These are phyloP conservation scores for Amphipoea lucens DNA, from an alignment of 2,888 invertebrate genomes.

Conservation along the genomic window DNA sequence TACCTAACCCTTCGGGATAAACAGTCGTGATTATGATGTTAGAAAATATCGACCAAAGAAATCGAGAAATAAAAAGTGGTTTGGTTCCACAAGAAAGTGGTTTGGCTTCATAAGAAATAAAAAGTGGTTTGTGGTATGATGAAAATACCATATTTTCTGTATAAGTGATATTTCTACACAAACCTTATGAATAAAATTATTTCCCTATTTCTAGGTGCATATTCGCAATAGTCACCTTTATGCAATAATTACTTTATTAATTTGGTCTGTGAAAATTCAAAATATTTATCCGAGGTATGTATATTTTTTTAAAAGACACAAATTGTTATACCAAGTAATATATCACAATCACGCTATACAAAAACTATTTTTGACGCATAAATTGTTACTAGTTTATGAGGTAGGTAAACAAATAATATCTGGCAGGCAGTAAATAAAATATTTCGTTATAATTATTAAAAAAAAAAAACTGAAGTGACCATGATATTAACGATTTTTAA, in stretches of 20 bases:
- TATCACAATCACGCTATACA: not conserved
- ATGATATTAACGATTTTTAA: not conserved
- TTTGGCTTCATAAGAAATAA: not conserved
- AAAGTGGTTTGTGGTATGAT: not conserved
- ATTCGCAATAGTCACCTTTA: not conserved
- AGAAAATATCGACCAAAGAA: not conserved
- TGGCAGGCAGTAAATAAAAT: not conserved
- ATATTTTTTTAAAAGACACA: not conserved
- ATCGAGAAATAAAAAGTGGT: not conserved
- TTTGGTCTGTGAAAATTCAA: not conserved
- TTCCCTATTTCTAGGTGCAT: not conserved
- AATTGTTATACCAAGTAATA: not conserved
- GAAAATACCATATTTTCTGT: not conserved
- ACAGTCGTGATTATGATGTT: not conserved
- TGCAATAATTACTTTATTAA: not conserved
- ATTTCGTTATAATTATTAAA: not conserved
- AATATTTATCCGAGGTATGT: not conserved
- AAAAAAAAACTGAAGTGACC: not conserved
- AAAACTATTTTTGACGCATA: not conserved
- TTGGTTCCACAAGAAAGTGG: not conserved
- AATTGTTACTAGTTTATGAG: not conserved
- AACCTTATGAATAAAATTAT: not conserved
- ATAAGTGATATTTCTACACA: not conserved
- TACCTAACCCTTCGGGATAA: not conserved
- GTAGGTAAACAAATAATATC: not conserved